Base-by-base conservation (phyloP, 1,140 invertebrate genomes). In the Drosophila nannoptera region DNA sequence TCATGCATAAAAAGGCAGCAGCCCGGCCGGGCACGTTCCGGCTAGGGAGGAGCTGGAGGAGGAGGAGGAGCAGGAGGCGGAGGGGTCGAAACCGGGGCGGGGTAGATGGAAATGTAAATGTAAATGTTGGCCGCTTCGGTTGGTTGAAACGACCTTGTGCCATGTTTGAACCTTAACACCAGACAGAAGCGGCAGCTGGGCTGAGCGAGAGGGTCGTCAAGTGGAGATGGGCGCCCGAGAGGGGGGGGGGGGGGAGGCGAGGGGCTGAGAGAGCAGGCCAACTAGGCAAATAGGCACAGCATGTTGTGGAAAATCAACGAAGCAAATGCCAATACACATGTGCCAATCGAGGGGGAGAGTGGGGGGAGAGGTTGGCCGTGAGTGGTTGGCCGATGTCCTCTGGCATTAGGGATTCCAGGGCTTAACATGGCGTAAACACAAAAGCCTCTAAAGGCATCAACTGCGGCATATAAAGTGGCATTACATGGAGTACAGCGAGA, bases 381-480 rank as follows among this genome's bases (percentile, higher is more conserved):
- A 55, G 16, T 8, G 63, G 56, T 11, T 60, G 58, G 52, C 56
- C 56, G 54, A 62, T 78, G 81, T 69, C 77, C 75, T 73, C 45
- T 77, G 81, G 82, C 74, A 84, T 86, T 84, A 77, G 78, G 80
- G 81, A 86, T 86, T 81, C 81, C 81, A 60, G 77, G 81, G 81
- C 81, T 86, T 86, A 86, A 86, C 81, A 86, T 86, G 74, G 82
- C 81, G 81, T 86, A 86, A 86, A 86, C 81, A 86, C 81, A 86
- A 86, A 86, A 86, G 81, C 81, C 81, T 86, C 81, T 86, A 86
- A 86, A 86, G 81, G 81, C 81, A 86, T 86, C 81, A 86, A 86
- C 82, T 86, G 81, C 81, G 81, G 81, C 81, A 86, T 86, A 86
- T 86, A 86, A 86, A 86, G 81, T 86, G 81, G 81, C 77, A 86